Evolutionary conservation across 2,113 vertebrate genomes (phyloP).

Genomic region (Eidolon helvum): DNA sequence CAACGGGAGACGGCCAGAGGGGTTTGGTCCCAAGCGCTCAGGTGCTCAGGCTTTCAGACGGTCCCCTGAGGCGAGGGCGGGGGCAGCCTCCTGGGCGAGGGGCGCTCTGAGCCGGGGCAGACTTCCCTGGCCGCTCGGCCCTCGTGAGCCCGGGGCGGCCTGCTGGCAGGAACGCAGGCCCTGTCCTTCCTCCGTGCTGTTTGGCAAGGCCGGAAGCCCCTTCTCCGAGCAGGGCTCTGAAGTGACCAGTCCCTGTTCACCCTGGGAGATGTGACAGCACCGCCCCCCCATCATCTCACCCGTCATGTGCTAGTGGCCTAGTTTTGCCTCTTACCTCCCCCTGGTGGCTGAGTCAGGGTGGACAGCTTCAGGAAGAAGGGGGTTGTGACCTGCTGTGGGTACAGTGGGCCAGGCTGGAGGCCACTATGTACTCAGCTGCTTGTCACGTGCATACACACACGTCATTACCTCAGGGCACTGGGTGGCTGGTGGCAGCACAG

Average conservation of each 20-base stretch:
- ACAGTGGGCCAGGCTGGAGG: rapidly evolving
- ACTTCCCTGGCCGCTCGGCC: neutral
- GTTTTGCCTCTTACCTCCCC: slow-evolving; percentile 57
- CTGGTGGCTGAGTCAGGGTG: slow-evolving; percentile 48
- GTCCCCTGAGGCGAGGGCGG: neutral
- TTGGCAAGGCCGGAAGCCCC: neutral
- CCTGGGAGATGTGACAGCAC: neutral
- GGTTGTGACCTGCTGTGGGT: neutral
- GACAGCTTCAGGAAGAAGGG: neutral
- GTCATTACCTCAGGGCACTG: neutral
- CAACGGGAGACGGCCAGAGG: neutral
- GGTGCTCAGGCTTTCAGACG: neutral
- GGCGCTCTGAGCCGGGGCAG: neutral
- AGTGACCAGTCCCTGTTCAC: neutral
- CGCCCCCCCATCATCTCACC: neutral
- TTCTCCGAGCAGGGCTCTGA: neutral
- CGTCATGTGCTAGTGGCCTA: neutral
- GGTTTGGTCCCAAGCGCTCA: neutral
- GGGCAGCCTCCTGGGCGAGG: neutral
- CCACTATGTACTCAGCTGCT: neutral
- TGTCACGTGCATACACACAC: neutral
- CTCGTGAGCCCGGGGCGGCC: neutral
- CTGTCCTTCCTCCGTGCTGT: neutral
- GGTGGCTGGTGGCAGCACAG: neutral
- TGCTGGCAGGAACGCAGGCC: neutral